phyloP scores from a whole-genome alignment of 2,113 vertebrate species.

The Apodemus speciosus region DNA sequence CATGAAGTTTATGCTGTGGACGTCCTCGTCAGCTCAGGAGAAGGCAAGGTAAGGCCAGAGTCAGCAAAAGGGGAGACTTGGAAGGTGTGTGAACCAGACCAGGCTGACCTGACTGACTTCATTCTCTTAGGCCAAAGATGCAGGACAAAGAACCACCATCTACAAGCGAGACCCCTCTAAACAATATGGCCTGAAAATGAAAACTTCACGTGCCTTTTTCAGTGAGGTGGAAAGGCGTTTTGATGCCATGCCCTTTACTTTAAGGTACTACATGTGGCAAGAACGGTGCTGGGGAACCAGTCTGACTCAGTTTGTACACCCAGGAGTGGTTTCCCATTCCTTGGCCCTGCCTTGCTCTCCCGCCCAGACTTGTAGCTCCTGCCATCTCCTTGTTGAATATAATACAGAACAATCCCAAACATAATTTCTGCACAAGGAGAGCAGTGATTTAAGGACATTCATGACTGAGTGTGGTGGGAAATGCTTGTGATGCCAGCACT shows the following conservation, averaged over 20 bases:
- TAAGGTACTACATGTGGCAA: slow-evolving; percentile 86
- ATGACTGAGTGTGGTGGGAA: background rate
- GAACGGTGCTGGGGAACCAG: slow-evolving; percentile 11
- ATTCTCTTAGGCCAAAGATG: slow-evolving; percentile 91
- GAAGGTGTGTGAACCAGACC: background rate
- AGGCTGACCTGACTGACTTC: background rate
- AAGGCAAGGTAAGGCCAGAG: slow-evolving; percentile 92
- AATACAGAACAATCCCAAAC: background rate
- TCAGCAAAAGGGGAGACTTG: background rate
- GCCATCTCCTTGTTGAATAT: background rate
- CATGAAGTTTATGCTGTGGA: slow-evolving; percentile 98
- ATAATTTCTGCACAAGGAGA: slow-evolving; percentile 37
- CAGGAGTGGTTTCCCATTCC: background rate
- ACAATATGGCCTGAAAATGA: slow-evolving; percentile 98
- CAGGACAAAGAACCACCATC: slow-evolving; percentile 96
- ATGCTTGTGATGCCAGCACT: background rate
- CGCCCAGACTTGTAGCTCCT: slow-evolving; percentile 27
- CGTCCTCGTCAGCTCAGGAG: slow-evolving; percentile 96
- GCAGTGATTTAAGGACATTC: background rate
- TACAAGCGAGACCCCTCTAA: slow-evolving; percentile 98
- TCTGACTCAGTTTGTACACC: slow-evolving; percentile 42
- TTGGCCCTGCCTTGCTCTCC: background rate
- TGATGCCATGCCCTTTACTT: slow-evolving; percentile 97
- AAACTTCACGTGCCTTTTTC: slow-evolving; percentile 97
- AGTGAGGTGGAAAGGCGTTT: slow-evolving; percentile 98